These are phyloP conservation scores for Hemitrygon akajei DNA, from an alignment of 2,797 vertebrate species.

Conservation along the genomic window DNA sequence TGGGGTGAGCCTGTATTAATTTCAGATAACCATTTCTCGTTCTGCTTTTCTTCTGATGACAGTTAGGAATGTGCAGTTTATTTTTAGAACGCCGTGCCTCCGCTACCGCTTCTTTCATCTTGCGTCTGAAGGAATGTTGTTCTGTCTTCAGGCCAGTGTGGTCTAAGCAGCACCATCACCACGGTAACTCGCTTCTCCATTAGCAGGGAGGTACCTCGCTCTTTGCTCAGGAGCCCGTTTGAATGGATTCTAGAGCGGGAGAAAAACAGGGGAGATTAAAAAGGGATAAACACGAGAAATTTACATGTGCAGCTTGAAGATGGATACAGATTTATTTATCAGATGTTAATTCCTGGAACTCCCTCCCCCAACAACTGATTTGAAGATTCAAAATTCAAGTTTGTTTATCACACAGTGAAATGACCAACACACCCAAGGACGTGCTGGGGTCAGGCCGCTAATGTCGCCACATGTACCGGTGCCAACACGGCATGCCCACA, in stretches of 20 bases:
- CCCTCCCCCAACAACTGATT: no score
- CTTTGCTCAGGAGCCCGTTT: not conserved
- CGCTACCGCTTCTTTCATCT: not conserved
- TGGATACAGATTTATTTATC: no score
- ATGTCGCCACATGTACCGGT: no score
- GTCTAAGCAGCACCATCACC: not conserved
- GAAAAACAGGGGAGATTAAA: not conserved
- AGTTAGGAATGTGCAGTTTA: conserved; percentile 30
- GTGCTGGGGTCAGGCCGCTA: no score
- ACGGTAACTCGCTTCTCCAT: not conserved
- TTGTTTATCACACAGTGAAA: no score
- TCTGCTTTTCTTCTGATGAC: conserved; percentile 32
- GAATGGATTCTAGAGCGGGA: not conserved
- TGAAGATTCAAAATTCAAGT: no score
- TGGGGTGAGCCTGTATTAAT: conserved; percentile 12
- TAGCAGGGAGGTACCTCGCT: not conserved
- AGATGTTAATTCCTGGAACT: no score
- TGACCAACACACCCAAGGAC: no score
- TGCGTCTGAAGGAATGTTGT: not conserved
- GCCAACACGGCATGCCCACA: no score
- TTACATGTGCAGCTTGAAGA: not conserved
- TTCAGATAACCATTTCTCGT: not conserved
- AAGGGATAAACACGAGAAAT: not conserved
- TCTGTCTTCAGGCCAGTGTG: not conserved
- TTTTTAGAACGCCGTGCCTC: not conserved